phyloP scores from a whole-genome alignment of 2,888 invertebrate genomes.

The Clistopyga incitator region DNA sequence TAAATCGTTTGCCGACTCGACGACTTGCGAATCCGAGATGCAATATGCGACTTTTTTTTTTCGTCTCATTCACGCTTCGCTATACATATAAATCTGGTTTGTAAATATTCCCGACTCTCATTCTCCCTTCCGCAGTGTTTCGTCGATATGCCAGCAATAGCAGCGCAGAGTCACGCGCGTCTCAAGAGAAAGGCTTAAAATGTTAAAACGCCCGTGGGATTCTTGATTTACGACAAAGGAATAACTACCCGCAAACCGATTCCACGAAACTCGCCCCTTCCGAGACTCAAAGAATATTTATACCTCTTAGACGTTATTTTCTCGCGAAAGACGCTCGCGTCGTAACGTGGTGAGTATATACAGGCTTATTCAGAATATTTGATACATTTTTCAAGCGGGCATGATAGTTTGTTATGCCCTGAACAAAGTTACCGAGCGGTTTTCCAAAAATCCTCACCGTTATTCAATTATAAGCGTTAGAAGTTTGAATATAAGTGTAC shows the following conservation, averaged over 20 bases:
- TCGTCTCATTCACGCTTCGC: neutral
- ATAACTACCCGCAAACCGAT: constrained; percentile 49
- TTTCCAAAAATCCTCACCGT: too few relatives aligned
- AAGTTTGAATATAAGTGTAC: too few relatives aligned
- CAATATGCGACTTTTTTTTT: constrained; percentile 38
- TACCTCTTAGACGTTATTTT: constrained; percentile 60
- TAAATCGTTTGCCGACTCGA: constrained; percentile 32
- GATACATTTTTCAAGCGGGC: too few relatives aligned
- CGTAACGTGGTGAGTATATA: neutral
- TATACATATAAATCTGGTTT: constrained; percentile 31
- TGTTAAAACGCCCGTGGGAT: constrained; percentile 64
- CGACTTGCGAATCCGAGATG: neutral
- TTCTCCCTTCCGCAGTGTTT: neutral
- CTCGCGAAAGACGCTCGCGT: constrained; percentile 43
- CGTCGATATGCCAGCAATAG: constrained; percentile 9
- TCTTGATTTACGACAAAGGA: constrained; percentile 69
- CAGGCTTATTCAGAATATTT: too few relatives aligned
- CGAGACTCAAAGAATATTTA: constrained; percentile 61
- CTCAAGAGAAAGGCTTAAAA: constrained; percentile 69
- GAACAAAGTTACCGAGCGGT: too few relatives aligned
- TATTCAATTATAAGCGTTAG: too few relatives aligned
- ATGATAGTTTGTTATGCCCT: too few relatives aligned
- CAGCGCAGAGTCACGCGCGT: constrained; percentile 32
- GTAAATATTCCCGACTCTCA: constrained; percentile 29
- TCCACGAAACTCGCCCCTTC: constrained; percentile 57